Evolutionary conservation across 2,113 vertebrate species (phyloP).

Genomic region (Melanocharis versteri): DNA sequence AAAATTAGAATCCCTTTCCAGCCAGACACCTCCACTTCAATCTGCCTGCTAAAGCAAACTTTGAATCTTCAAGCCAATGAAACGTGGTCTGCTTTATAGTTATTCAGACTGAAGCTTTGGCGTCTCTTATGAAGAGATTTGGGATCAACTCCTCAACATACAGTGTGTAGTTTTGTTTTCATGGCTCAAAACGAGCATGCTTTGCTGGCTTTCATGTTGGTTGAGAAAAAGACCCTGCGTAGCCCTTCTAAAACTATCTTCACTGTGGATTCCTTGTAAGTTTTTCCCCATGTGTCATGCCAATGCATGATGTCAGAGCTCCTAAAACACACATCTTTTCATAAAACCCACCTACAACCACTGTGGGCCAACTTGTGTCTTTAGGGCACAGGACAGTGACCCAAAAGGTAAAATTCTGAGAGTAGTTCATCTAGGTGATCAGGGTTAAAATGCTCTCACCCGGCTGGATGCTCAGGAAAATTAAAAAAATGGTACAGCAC

Average conservation of each 20-base stretch:
- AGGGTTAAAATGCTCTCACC: neutral
- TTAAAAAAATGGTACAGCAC: neutral
- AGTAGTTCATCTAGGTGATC: neutral
- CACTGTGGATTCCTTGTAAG: neutral
- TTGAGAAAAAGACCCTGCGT: neutral
- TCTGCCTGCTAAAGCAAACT: neutral
- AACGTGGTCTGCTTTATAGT: neutral
- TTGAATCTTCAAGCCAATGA: neutral
- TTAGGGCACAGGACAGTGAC: neutral
- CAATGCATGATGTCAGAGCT: neutral
- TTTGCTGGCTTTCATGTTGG: neutral
- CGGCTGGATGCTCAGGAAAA: neutral
- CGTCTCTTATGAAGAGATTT: neutral
- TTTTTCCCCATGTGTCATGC: neutral
- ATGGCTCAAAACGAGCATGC: neutral
- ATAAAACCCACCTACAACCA: neutral
- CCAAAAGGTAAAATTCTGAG: neutral
- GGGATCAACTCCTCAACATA: accelerated
- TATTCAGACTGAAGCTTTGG: neutral
- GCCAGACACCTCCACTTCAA: neutral
- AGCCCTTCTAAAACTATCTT: neutral
- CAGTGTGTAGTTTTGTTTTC: neutral
- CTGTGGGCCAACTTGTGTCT: neutral
- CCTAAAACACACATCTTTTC: neutral
- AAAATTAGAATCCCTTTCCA: neutral